These are phyloP conservation scores for Phragmatobia fuliginosa DNA, from an alignment of 2,888 invertebrate species.

Conservation along the genomic window DNA sequence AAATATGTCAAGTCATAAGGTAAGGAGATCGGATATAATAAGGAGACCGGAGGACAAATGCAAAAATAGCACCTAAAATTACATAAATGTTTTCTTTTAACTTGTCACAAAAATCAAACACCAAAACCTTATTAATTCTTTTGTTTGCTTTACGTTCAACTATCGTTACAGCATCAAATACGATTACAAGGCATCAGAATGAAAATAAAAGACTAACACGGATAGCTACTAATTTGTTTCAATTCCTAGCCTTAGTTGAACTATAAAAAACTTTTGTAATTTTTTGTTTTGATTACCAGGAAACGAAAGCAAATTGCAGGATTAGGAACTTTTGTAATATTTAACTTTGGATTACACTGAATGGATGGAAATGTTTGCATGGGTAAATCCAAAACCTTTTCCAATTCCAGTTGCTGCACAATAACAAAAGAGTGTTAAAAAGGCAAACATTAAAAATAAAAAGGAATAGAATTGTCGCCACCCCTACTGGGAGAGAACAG, in stretches of 20 bases:
- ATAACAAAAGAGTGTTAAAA: background rate
- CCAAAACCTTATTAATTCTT: no score
- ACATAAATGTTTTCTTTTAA: no score
- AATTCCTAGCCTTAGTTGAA: background rate
- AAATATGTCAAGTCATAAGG: no score
- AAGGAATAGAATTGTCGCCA: conserved; percentile 23
- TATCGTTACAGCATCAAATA: background rate
- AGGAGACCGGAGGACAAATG: no score
- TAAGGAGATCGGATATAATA: no score
- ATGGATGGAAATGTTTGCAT: conserved; percentile 6
- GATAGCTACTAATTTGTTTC: background rate
- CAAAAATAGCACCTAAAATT: no score
- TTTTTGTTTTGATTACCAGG: background rate
- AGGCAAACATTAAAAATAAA: conserved; percentile 18
- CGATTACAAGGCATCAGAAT: background rate
- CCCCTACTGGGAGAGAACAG: conserved; percentile 31
- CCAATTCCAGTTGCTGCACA: background rate
- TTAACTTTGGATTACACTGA: conserved; percentile 1
- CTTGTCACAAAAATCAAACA: no score
- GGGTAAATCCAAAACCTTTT: background rate
- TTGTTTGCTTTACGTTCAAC: no score
- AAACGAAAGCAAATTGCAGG: background rate
- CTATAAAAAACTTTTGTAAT: background rate
- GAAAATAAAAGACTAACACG: background rate
- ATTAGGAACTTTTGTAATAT: background rate